phyloP scores from a whole-genome alignment of 2,797 vertebrate species.

The Cryptoblepharus egeriae region DNA sequence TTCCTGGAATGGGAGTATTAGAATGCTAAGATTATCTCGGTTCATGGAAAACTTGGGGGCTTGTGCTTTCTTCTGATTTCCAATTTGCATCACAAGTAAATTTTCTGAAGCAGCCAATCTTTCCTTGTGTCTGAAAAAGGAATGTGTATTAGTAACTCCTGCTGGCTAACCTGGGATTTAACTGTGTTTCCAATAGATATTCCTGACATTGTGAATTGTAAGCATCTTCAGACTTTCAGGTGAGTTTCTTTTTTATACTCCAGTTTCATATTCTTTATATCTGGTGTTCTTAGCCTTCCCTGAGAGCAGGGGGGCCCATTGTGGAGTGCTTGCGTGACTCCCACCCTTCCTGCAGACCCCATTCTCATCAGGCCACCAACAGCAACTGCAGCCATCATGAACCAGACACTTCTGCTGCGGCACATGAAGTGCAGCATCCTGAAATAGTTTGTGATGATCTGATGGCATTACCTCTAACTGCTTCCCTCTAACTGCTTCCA shows the following conservation, averaged over 20 bases:
- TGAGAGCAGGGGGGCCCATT: no score
- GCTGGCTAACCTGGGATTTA: conserved; percentile 25
- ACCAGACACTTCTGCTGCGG: no score
- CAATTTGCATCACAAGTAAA: neutral
- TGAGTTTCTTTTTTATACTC: conserved; percentile 70
- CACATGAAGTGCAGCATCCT: no score
- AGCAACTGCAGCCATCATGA: no score
- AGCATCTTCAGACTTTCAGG: conserved; percentile 92
- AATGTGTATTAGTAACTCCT: conserved; percentile 11
- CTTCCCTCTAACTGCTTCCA: no score
- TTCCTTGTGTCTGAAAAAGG: neutral
- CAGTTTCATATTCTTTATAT: neutral
- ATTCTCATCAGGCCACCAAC: no score
- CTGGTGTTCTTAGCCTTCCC: neutral
- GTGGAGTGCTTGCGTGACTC: no score
- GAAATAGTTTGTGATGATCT: no score
- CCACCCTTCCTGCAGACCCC: no score
- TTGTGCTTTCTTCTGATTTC: neutral
- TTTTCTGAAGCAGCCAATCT: neutral
- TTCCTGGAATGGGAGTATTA: neutral
- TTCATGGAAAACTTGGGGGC: neutral
- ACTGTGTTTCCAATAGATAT: conserved; percentile 84
- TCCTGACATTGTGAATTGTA: conserved; percentile 90
- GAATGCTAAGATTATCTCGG: neutral
- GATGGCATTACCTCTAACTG: no score